Base-by-base conservation (phyloP, 1,140 invertebrate genomes). In the Phocides pigmalion region DNA sequence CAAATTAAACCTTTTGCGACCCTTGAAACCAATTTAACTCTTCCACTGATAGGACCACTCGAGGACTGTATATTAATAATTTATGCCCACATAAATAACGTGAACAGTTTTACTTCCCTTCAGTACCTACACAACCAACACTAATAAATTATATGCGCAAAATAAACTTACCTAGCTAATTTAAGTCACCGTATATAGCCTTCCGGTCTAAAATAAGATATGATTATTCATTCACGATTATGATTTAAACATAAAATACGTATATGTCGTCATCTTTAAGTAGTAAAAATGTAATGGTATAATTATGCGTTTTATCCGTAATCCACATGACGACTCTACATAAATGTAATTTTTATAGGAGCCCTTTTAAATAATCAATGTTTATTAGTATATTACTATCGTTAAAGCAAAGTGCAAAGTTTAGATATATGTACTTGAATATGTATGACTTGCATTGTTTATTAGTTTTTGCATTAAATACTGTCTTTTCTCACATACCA, bases 11-110 rank as follows among this genome's bases (percentile, higher is more conserved):
- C 76, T 72, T 68, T 19, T 42, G 63, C 59, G 66, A 74, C 73
- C 74, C 73, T 74, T 73, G 72, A 75, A 81, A 72, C 76, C 70
- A 81, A 83, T 83, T 80, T 77, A 80, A 76, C 73, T 79, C 70
- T 75, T 76, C 70, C 56, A 66, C 75, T 74, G 76, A 80, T 79
- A 83, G 66, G 62, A 64, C 65, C 67, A 37, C 63, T 49, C 41
- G 28, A 65, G 58, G 65, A 66, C 61, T 68, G 32, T 58, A 25
- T 75, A 72, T 78, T 76, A 72, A 79, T 80, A 79, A 81, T 83
- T 76, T 75, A 80, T 81, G 66, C 73, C 41, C 67, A 75, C 70
- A 79, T 83, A 83, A 83, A 81, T 81, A 78, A 75, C 68, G 50
- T 68, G 76, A 76, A 73, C 61, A 74, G n/a, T 74, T 76, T 71